Conservation (phyloP, 2,113 vertebrate species). For the Hiodon alosoides region DNA sequence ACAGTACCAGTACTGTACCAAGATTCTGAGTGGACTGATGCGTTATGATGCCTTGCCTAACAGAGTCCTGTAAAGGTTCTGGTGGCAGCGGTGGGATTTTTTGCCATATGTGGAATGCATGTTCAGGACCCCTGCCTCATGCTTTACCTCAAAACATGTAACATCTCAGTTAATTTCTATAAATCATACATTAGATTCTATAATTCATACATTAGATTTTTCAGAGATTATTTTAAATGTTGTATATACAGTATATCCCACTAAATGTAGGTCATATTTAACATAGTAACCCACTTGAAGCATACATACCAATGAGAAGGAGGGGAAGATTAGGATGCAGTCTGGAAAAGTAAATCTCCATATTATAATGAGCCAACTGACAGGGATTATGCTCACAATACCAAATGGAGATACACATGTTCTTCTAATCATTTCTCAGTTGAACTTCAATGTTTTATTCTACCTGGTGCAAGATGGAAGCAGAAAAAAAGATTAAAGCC, state of each 20-base stretch:
- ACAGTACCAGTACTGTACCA: no score
- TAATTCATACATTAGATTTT: no score
- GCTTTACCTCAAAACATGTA: no score
- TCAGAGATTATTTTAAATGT: no score
- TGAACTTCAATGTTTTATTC: constrained; percentile 1
- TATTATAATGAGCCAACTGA: constrained; percentile 3
- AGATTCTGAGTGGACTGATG: no score
- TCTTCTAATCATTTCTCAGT: neutral
- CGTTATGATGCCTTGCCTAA: no score
- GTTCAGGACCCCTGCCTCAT: no score
- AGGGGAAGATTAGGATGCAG: neutral
- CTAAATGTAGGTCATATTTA: constrained; percentile 12
- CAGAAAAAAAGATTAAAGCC: constrained; percentile 8
- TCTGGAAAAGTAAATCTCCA: constrained; percentile 8
- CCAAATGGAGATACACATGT: constrained; percentile 8
- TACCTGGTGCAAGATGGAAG: neutral
- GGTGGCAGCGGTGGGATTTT: no score
- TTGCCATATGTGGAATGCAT: no score
- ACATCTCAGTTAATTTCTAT: no score
- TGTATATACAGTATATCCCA: neutral
- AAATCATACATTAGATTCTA: no score
- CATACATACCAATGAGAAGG: neutral
- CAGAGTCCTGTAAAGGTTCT: no score
- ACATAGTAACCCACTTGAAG: constrained; percentile 1
- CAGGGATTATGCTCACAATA: neutral